Evolutionary conservation across 2,888 invertebrate species (phyloP).

Genomic region (Platerodrilus igneus): DNA sequence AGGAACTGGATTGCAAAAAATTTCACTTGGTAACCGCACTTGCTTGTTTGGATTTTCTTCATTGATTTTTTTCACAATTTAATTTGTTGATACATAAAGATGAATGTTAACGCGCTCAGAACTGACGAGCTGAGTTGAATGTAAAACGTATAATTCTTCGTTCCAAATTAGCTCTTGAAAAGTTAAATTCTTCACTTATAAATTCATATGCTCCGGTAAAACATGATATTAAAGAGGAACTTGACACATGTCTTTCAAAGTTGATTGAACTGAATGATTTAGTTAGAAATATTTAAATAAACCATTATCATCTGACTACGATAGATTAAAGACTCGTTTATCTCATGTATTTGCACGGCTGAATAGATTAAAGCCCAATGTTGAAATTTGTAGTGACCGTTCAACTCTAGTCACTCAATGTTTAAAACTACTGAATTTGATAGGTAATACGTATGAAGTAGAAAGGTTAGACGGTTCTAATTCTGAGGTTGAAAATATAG

Average conservation of each 20-base stretch:
- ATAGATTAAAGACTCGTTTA: not conserved
- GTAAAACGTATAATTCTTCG: not conserved
- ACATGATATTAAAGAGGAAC: not conserved
- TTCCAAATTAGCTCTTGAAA: constrained; percentile 2
- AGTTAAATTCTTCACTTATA: constrained; percentile 1
- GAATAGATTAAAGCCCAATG: not conserved
- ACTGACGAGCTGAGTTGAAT: too few species aligned
- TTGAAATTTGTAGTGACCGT: not conserved
- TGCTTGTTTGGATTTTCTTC: too few species aligned
- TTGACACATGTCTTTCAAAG: not conserved
- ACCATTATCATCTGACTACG: not conserved
- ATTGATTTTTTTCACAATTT: too few species aligned
- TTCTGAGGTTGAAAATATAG: too few species aligned
- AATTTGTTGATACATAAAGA: too few species aligned
- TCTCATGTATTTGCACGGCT: constrained; percentile 2
- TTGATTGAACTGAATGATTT: not conserved
- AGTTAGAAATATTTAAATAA: not conserved
- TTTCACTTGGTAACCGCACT: too few species aligned
- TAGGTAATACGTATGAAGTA: too few species aligned
- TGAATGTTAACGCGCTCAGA: too few species aligned
- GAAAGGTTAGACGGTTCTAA: too few species aligned
- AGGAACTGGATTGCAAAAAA: too few species aligned
- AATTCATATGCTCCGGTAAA: not conserved
- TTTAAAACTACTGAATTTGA: not conserved
- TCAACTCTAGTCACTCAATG: not conserved